Percentiles rank a stretch among this genome's conserved stretches.
phyloP scores from a whole-genome alignment of 2,113 vertebrate genomes.

The Tringa solitaria region DNA sequence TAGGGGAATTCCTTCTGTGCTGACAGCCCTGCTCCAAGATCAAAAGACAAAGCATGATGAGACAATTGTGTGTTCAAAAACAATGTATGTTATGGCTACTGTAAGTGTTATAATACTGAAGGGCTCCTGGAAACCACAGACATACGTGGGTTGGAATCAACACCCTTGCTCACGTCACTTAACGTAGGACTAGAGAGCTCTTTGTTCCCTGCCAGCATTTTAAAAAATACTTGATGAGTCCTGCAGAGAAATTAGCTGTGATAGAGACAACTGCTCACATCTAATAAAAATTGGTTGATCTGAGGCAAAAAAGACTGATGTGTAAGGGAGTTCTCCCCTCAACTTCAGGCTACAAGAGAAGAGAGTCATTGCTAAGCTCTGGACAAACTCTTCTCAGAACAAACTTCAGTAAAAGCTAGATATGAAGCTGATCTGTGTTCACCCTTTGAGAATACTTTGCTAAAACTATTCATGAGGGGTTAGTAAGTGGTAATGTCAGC shows the following conservation, averaged over 20 bases:
- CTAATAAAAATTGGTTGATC: not conserved
- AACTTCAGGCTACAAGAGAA: not conserved
- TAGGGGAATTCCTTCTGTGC: not conserved
- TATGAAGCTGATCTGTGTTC: fast-evolving
- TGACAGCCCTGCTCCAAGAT: not conserved
- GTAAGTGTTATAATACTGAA: not conserved
- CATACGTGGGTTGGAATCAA: not conserved
- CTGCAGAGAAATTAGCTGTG: not conserved
- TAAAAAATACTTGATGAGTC: not conserved
- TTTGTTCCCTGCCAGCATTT: not conserved
- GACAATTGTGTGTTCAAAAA: not conserved
- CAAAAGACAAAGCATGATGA: not conserved
- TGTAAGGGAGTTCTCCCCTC: not conserved
- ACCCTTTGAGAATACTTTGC: not conserved
- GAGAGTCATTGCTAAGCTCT: not conserved
- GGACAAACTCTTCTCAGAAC: not conserved
- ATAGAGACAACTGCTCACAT: not conserved
- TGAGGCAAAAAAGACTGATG: not conserved
- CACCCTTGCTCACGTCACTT: not conserved
- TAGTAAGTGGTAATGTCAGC: not conserved
- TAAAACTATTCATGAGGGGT: not conserved
- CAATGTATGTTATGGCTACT: not conserved
- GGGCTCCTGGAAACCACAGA: not conserved
- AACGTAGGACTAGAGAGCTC: not conserved
- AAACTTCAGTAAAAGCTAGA: not conserved